Evolutionary conservation across 2,113 vertebrate species (phyloP).

Genomic region (Colaptes auratus): DNA sequence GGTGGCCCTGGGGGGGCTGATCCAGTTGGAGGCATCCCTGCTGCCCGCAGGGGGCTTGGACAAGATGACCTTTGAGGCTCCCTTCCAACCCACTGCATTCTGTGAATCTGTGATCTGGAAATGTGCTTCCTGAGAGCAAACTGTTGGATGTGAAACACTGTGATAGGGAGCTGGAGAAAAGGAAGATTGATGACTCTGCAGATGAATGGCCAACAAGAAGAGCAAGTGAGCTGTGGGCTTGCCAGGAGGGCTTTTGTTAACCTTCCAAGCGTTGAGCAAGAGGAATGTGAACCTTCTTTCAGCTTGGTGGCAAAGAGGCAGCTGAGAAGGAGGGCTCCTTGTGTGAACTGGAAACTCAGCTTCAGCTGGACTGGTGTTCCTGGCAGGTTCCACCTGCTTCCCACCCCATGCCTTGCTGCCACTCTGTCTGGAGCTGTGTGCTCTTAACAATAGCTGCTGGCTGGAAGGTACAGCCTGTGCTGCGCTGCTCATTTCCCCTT

Average conservation of each 20-base stretch:
- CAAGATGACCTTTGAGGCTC: too few species aligned
- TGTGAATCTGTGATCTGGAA: background rate
- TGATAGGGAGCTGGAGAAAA: background rate
- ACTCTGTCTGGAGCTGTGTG: constrained; percentile 60
- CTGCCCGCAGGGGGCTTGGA: too few species aligned
- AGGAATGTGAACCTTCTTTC: background rate
- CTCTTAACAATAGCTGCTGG: constrained; percentile 79
- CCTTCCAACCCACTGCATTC: too few species aligned
- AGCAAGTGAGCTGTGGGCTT: background rate
- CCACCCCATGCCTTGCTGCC: constrained; percentile 63
- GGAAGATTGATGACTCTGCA: background rate
- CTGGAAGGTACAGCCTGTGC: constrained; percentile 76
- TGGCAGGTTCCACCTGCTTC: constrained; percentile 61
- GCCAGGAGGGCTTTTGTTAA: background rate
- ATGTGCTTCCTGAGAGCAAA: background rate
- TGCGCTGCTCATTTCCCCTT: constrained; percentile 75
- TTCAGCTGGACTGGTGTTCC: constrained; percentile 40
- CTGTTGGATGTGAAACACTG: background rate
- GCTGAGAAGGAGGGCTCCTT: background rate
- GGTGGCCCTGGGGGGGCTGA: too few species aligned
- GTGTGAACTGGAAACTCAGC: constrained; percentile 3
- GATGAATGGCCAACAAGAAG: background rate
- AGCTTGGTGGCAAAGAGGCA: background rate
- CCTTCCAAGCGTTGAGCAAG: background rate
- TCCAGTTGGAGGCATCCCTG: too few species aligned